Evolutionary conservation across 2,888 invertebrate genomes (phyloP), one percentile per base, ranked within the genome.

Genomic region (Ennomos fuscantarius): DNA sequence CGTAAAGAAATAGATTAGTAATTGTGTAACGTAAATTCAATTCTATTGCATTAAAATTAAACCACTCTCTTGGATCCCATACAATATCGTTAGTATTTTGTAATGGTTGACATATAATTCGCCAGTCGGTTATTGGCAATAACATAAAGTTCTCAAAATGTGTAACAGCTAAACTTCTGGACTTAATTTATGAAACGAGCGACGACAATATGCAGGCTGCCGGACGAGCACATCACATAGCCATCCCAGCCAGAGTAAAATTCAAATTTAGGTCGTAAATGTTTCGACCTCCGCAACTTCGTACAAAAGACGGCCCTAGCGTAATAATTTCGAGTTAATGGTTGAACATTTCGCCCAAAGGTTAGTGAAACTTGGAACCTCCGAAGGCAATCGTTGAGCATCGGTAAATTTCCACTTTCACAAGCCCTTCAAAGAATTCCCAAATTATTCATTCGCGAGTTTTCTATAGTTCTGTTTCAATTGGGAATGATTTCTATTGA

Each of bases 381-480:
- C 55, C 49, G 51, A 58, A 41, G 45, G 46, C 63, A 49, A 55
- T 69, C 70, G 64, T 73, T 71, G 70, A 55, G 66, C 64, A 58
- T 63, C 65, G 59, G 72, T 73, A 76, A 72, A 79, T 77, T 74
- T 71, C 65, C 66, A 59, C 62, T 67, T 56, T 57, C 51, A 45
- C 60, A 61, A 66, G 58, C 62, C 63, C 62, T 65, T 65, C 53
- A 60, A 73, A 73, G 62, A 71, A 70, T 66, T 69, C 60, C 61
- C 49, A 72, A 81, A 75, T 74, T 73, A 70, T 72, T 74, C 72
- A 70, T 70, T 74, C 68, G 54, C 63, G 53, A 74, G 72, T 71
- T 72, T 64, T 59, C 43, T 62, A 61, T 63, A 69, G 49, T 53
- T 69, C 56, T 56, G 49, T 68, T 74, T 72, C 71, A 73, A 77